Evolutionary conservation across 2,888 invertebrate genomes (phyloP), one percentile per base, ranked within the genome.

Genomic region (Linnaemya vulpina): DNA sequence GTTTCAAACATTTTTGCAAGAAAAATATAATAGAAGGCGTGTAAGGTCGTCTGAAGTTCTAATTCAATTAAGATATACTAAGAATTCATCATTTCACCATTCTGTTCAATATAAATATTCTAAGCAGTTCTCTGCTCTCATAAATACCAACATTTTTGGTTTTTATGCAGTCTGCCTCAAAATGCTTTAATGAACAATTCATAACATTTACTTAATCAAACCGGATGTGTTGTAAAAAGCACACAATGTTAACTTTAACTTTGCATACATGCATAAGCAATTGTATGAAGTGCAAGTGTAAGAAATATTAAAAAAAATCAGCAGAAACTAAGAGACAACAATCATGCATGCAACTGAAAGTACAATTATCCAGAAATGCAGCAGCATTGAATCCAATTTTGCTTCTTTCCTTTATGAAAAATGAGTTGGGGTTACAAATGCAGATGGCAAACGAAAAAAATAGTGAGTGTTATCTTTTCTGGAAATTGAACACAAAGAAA

Each of bases 181-280:
- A 70, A 76, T 75, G 38, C 68, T 76, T 75, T 75, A 62, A 60
- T 62, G 43, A 46, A 74, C 67, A 80, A 80, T 74, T 74, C 62
- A 76, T 25, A 63, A 65, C 70, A 76, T 49, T 77, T 49, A 73
- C 51, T 74, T 82, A 82, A 85, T 85, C 85, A 85, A 85, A 82
- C 85, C 85, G 85, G 85, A 85, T 85, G 82, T 82, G 82, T 85
- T 82, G 75, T 70, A 78, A 83, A 74, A 53, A 60, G 53, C 67
- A 40, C 77, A 75, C 75, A 84, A 80, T 71, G 75, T 63, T 55
- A 79, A 79, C 74, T 79, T 79, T 78, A 78, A 68, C 55, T 78
- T 78, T 74, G 73, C 78, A 74, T 17, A 60, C 38, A 46, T 30
- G 17, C 30, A 62, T 11, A 20, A 30, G 30, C 10, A 35, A 15